These are phyloP conservation scores for Drosophila mettleri DNA, from an alignment of 2,888 invertebrate genomes.

Conservation along the genomic window DNA sequence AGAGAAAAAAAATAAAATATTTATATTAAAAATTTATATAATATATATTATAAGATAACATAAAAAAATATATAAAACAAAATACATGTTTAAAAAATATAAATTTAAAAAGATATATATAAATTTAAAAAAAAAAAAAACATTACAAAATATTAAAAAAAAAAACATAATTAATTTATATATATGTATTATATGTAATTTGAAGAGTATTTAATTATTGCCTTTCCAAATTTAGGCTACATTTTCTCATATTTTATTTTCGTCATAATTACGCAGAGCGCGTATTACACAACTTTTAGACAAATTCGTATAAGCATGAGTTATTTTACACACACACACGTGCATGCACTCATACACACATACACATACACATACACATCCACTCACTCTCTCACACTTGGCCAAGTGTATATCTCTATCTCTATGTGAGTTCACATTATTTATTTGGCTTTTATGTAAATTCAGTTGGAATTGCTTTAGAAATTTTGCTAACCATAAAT, in stretches of 20 bases:
- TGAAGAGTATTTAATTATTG: slow-evolving; percentile 9
- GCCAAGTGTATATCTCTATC: slow-evolving; percentile 8
- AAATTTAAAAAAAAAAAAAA: no score
- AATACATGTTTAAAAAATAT: no score
- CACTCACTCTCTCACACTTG: background rate
- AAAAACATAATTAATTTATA: no score
- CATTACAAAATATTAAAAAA: no score
- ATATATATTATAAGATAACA: no score
- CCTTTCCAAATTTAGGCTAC: background rate
- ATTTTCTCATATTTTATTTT: slow-evolving; percentile 24
- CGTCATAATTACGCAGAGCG: slow-evolving; percentile 47
- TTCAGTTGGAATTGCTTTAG: slow-evolving; percentile 48
- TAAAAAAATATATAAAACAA: no score
- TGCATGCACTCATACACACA: background rate
- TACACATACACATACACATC: background rate
- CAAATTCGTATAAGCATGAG: slow-evolving; percentile 20
- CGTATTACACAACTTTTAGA: slow-evolving; percentile 36
- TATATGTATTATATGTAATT: background rate
- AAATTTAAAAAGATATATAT: no score
- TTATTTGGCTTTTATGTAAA: slow-evolving; percentile 64
- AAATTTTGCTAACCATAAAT: slow-evolving; percentile 48
- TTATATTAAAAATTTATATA: no score
- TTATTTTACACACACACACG: slow-evolving; percentile 1
- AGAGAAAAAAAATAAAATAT: no score
- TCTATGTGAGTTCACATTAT: slow-evolving; percentile 35